Conservation (phyloP, 2,888 invertebrate species). For the Drosophila ustulata region DNA sequence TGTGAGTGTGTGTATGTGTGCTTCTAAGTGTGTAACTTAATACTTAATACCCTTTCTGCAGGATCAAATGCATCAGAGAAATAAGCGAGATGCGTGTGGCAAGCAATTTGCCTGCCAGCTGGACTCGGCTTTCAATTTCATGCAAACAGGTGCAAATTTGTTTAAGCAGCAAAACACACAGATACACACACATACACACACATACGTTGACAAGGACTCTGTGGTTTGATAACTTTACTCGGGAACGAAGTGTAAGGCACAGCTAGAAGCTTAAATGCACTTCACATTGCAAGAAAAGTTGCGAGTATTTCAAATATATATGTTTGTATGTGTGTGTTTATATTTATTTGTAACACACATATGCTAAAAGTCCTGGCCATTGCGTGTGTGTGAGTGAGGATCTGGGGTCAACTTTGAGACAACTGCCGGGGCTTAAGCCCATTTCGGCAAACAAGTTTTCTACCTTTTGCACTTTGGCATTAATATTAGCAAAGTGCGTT, state of each 20-base stretch:
- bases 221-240: constrained; percentile 58
- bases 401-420: constrained; percentile 70
- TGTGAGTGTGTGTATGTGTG: constrained; percentile 3
- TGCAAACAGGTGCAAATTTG: constrained; percentile 74
- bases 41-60: constrained; percentile 29
- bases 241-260: constrained; percentile 20
- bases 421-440: constrained; percentile 65
- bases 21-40: constrained; percentile 48
- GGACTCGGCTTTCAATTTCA: constrained; percentile 55
- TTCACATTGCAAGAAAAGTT: constrained; percentile 60
- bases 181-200: neutral
- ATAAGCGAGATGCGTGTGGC: constrained; percentile 44
- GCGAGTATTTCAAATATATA: constrained; percentile 33
- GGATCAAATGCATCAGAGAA: constrained; percentile 30
- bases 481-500: constrained; percentile 68
- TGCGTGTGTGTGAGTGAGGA: constrained; percentile 14
- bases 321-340: neutral
- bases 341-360: constrained; percentile 58
- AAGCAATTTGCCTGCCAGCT: constrained; percentile 18
- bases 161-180: constrained; percentile 20
- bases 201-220: constrained; percentile 1
- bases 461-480: constrained; percentile 61
- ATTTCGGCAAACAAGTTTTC: constrained; percentile 64
- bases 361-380: constrained; percentile 3
- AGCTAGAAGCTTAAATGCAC: constrained; percentile 67